phyloP scores from a whole-genome alignment of 2,113 vertebrate species.

The Turnix velox region DNA sequence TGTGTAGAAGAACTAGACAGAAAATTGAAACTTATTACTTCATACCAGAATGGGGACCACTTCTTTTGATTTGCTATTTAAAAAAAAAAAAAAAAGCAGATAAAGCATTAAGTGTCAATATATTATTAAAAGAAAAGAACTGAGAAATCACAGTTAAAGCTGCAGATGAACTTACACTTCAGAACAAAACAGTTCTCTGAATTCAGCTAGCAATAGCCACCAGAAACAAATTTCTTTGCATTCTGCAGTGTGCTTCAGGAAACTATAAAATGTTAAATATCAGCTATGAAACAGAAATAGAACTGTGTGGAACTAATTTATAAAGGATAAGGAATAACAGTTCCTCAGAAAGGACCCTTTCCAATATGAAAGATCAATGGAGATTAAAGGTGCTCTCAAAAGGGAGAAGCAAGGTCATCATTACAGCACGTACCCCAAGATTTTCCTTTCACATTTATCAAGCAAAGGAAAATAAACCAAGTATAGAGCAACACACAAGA shows the following conservation, averaged over 20 bases:
- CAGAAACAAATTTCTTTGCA: not conserved
- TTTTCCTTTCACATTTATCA: slow-evolving; percentile 24
- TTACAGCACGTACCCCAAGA: not conserved
- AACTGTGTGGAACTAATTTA: not conserved
- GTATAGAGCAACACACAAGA: slow-evolving; percentile 12
- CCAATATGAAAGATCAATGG: not conserved
- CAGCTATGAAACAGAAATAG: not conserved
- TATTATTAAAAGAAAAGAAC: not conserved
- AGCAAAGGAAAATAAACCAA: slow-evolving; percentile 50
- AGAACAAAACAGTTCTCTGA: not conserved
- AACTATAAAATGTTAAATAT: not conserved
- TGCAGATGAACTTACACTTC: not conserved
- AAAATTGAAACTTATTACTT: not conserved
- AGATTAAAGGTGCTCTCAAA: not conserved
- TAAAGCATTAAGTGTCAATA: not conserved
- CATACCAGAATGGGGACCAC: not conserved
- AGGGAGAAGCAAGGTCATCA: not conserved
- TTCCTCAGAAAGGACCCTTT: not conserved
- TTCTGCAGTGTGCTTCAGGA: not conserved
- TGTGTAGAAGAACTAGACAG: not conserved
- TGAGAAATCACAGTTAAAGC: not conserved
- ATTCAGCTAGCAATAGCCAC: not conserved
- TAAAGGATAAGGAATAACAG: not conserved
- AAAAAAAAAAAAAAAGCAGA: not conserved
- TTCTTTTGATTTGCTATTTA: not conserved